A percentile compares a stretch with the other conserved stretches of the same genome.
Conservation (phyloP, 2,888 invertebrate genomes). For the Hyalella azteca region DNA sequence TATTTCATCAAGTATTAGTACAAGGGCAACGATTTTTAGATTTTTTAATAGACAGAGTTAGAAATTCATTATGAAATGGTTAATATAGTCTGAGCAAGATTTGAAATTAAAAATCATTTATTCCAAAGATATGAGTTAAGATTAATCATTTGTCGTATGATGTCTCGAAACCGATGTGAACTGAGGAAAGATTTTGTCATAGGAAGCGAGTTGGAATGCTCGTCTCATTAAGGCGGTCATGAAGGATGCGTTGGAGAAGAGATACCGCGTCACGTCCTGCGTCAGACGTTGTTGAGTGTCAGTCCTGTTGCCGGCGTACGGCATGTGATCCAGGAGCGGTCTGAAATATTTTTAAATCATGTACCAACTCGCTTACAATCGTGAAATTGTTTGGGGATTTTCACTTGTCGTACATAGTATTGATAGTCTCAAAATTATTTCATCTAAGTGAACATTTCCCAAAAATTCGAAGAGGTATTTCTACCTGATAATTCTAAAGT, state of each 20-base stretch:
- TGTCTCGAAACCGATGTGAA: conserved; percentile 50
- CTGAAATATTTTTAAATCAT: too few relatives aligned
- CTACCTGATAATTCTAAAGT: conserved; percentile 53
- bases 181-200: conserved; percentile 57
- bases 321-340: conserved; percentile 55
- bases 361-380: too few relatives aligned
- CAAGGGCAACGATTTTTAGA: too few relatives aligned
- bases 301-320: conserved; percentile 55
- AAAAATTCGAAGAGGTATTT: background rate
- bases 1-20: too few relatives aligned
- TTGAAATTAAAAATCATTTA: background rate
- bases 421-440: background rate
- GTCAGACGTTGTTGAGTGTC: conserved; percentile 46
- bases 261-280: conserved; percentile 42
- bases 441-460: background rate
- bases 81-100: background rate
- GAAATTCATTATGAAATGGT: too few relatives aligned
- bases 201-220: conserved; percentile 51
- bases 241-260: conserved; percentile 54
- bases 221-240: conserved; percentile 41
- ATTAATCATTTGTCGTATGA: conserved; percentile 35
- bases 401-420: too few relatives aligned
- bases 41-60: too few relatives aligned
- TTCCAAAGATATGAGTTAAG: background rate
- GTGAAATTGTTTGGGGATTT: too few relatives aligned